Evolutionary conservation across 2,797 vertebrate genomes (phyloP), one percentile per base, ranked within the genome.

Genomic region (Coilia nasus): DNA sequence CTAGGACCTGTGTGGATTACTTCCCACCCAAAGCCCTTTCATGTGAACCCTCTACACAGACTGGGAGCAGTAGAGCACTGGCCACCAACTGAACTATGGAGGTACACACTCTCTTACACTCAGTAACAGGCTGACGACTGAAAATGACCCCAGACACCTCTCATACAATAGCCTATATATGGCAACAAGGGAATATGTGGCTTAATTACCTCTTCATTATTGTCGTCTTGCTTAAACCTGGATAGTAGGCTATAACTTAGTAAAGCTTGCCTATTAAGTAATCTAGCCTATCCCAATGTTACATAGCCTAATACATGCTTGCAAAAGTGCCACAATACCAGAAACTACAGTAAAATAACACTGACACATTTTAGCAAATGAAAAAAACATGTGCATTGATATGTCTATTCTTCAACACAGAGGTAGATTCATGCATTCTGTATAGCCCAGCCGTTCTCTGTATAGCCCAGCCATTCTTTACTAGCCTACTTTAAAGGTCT

Each of bases 401-500:
- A n/a, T n/a, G n/a, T n/a, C n/a, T n/a, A n/a, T n/a, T n/a, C n/a
- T n/a, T n/a, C n/a, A n/a, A n/a, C n/a, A n/a, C 25, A 31, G 83
- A 89, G 91, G 90, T 92, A 92, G 86, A 80, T 6, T 46, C 56
- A 44, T 89, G 83, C 85, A 81, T 86, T 47, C n/a, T 81, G 19
- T 87, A 86, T 83, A 85, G 82, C 35, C 82, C 82, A 86, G 62
- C 41, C 87, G n/a, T n/a, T n/a, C n/a, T n/a, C n/a, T n/a, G n/a
- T n/a, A n/a, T n/a, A n/a, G n/a, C n/a, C n/a, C 35, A 41, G 35
- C 5, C 5, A 87, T 85, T 82, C 88, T 90, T 92, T 89, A 89
- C 85, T 81, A 87, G 88, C 81, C 85, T 88, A 41, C 35, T 41
- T 41, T 41, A 41, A 41, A 56, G 86, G 90, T 87, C 86, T 89